phyloP scores from a whole-genome alignment of 2,113 vertebrate species.

The Apodemus speciosus region DNA sequence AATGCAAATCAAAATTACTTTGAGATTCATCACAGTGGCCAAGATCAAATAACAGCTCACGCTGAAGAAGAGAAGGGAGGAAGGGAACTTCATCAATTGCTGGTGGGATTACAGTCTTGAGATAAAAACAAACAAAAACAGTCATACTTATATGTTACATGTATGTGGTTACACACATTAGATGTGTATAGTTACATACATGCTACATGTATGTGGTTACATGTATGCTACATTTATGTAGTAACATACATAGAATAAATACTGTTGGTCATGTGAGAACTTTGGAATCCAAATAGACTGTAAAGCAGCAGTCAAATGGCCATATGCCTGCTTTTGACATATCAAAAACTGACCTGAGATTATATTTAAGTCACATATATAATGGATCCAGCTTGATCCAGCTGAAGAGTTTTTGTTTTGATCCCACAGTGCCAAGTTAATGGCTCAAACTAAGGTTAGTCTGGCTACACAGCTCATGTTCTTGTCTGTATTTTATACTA shows the following conservation, averaged over 20 bases:
- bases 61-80: too few relatives aligned
- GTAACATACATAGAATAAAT: not conserved
- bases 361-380: not conserved
- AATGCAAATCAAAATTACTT: not conserved
- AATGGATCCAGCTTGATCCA: not conserved
- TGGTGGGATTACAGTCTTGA: not conserved
- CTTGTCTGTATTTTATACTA: not conserved
- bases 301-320: not conserved
- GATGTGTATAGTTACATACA: not conserved
- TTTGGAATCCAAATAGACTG: not conserved
- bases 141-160: not conserved
- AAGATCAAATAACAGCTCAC: not conserved
- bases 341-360: not conserved
- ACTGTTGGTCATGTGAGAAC: not conserved
- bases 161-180: not conserved
- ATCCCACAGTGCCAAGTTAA: not conserved
- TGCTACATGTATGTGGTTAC: not conserved
- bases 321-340: not conserved
- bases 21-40: not conserved
- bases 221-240: not conserved
- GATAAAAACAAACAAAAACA: not conserved
- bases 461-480: not conserved
- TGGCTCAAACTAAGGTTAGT: not conserved
- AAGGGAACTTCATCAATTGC: too few relatives aligned
- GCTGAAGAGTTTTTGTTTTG: not conserved